Evolutionary conservation across 2,113 vertebrate species (phyloP), one percentile per base, ranked within the genome.

Genomic region (Dissostichus mawsoni): DNA sequence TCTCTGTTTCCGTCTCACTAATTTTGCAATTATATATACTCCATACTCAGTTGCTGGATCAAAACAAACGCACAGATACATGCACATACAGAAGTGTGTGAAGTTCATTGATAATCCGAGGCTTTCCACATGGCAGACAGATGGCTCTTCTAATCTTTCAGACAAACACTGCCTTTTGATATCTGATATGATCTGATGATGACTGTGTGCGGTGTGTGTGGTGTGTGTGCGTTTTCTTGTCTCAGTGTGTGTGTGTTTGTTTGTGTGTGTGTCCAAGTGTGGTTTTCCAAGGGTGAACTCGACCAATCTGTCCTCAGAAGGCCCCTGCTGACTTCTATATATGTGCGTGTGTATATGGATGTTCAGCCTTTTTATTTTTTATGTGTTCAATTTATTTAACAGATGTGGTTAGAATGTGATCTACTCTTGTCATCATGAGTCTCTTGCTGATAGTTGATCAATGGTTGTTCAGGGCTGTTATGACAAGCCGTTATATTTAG

Each of bases 131-230:
- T 82, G 78, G 84, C 58, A 57, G 80, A 84, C 90, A 92, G 92
- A 93, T 92, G 89, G 85, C 69, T 85, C 83, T 78, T 88, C 86
- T 91, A 92, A 93, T 93, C 92, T 92, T 80, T 74, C 85, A 87
- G 81, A 85, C 89, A 93, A 89, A 91, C 82, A 73, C 78, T 88
- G 81, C 76, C 83, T 84, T 91, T 90, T 89, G 89, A 92, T 90
- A 92, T 91, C 81, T 90, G 92, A 89, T 88, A 79, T 88, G 86
- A 84, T 86, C 67, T 81, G 80, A 84, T 88, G 82, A 68, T 87
- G 80, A 63, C n/a, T 71, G 1, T 53, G 64, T 69, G 69, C 70
- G 20, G 29, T 29, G 29, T 25, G 25, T 25, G 25, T 0, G 25
- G 59, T 25, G 65, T 57, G 57, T 66, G 59, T 45, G 80, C 45